phyloP scores from a whole-genome alignment of 2,113 vertebrate species.

The Apteryx owenii region DNA sequence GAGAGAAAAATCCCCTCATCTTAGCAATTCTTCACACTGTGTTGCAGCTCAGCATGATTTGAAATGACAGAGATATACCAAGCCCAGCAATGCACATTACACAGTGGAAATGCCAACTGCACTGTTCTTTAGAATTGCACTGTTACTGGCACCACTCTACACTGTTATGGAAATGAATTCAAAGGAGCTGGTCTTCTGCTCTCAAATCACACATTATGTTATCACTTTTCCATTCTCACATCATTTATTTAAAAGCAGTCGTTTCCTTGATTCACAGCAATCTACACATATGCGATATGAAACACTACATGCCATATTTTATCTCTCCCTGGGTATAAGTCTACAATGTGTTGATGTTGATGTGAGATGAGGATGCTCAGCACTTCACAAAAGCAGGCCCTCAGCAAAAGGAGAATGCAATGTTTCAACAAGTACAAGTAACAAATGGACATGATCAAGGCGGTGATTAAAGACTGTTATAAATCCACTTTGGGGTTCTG shows the following conservation, averaged over 20 bases:
- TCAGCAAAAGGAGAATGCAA: background rate
- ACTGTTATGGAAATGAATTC: background rate
- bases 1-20: background rate
- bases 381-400: background rate
- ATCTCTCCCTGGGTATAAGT: background rate
- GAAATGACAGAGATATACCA: background rate
- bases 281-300: accelerated
- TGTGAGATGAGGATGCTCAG: background rate
- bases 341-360: background rate
- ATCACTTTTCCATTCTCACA: background rate
- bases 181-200: background rate
- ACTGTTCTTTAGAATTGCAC: background rate
- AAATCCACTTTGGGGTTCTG: background rate
- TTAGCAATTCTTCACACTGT: background rate
- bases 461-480: background rate
- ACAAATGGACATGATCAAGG: background rate
- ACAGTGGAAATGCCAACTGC: background rate
- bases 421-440: background rate
- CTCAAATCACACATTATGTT: background rate
- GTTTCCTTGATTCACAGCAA: background rate
- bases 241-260: background rate
- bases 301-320: accelerated
- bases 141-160: background rate
- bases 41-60: background rate
- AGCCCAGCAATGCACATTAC: background rate